Evolutionary conservation across 2,797 vertebrate species (phyloP).

Genomic region (Acipenser transmontanus): DNA sequence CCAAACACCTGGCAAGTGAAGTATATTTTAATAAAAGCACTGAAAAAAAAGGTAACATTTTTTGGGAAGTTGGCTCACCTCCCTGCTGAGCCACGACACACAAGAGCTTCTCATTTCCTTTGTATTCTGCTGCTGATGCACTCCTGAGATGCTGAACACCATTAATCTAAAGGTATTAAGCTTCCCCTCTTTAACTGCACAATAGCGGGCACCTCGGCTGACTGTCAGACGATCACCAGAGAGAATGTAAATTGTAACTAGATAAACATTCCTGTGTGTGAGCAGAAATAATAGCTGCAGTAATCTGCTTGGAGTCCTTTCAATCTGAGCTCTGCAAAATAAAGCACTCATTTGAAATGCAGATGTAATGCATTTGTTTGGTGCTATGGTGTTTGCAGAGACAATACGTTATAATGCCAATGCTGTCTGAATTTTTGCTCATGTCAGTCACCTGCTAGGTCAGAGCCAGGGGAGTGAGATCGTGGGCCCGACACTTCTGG

Average conservation of each 20-base stretch:
- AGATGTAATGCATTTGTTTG: slow-evolving; percentile 33
- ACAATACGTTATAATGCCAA: slow-evolving; percentile 22
- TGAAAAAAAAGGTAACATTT: no score
- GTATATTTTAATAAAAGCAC: no score
- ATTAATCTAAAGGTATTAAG: slow-evolving; percentile 1
- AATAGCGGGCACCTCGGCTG: background rate
- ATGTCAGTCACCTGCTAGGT: slow-evolving; percentile 32
- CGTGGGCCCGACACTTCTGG: slow-evolving; percentile 5
- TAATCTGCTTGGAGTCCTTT: slow-evolving; percentile 28
- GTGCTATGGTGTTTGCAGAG: slow-evolving; percentile 24
- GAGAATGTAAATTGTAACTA: slow-evolving; percentile 3
- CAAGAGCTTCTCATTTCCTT: background rate
- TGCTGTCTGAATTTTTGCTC: slow-evolving; percentile 32
- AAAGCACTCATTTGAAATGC: slow-evolving; percentile 40
- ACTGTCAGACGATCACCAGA: background rate
- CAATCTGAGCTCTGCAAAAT: slow-evolving; percentile 26
- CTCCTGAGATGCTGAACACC: background rate
- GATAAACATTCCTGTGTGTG: slow-evolving; percentile 18
- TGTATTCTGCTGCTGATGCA: background rate
- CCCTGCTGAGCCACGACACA: no score
- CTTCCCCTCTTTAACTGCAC: background rate
- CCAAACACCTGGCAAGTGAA: no score
- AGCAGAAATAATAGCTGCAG: slow-evolving; percentile 23
- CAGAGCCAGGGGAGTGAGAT: slow-evolving; percentile 28
- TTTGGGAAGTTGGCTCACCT: no score